Evolutionary conservation across 2,797 vertebrate species (phyloP).

Genomic region (Tinamus major): DNA sequence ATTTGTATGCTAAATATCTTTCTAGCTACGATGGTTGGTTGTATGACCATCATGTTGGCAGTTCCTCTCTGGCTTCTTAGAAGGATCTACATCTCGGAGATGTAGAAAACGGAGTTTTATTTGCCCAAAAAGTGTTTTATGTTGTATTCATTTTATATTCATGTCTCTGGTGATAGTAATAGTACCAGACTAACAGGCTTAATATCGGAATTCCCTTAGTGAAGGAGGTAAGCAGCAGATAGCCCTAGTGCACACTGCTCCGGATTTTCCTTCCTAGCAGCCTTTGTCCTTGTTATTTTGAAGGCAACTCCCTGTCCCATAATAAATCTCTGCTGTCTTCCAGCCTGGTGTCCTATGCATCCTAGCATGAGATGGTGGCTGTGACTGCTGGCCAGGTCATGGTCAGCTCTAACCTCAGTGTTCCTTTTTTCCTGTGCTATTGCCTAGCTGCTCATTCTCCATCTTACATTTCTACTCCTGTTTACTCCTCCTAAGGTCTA

Average conservation of each 20-base stretch:
- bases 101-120: not conserved
- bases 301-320: not conserved
- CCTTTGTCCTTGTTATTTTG: not conserved
- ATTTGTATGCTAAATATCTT: conserved; percentile 3
- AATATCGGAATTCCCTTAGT: not conserved
- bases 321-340: not conserved
- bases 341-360: not conserved
- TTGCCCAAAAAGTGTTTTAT: not conserved
- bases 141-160: not conserved
- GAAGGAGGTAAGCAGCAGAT: not conserved
- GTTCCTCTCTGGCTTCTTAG: not conserved
- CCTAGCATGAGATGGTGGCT: not conserved
- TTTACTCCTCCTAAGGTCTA: not conserved
- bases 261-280: not conserved
- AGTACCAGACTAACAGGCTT: not conserved
- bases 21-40: not conserved
- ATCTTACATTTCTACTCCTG: not conserved
- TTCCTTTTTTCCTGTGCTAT: not conserved
- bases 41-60: not conserved
- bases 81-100: not conserved
- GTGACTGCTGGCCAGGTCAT: not conserved
- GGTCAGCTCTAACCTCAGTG: not conserved
- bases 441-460: not conserved
- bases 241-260: not conserved
- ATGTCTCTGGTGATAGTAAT: not conserved